Base-by-base conservation (phyloP, 1,140 invertebrate species). In the Hyles vespertilio region DNA sequence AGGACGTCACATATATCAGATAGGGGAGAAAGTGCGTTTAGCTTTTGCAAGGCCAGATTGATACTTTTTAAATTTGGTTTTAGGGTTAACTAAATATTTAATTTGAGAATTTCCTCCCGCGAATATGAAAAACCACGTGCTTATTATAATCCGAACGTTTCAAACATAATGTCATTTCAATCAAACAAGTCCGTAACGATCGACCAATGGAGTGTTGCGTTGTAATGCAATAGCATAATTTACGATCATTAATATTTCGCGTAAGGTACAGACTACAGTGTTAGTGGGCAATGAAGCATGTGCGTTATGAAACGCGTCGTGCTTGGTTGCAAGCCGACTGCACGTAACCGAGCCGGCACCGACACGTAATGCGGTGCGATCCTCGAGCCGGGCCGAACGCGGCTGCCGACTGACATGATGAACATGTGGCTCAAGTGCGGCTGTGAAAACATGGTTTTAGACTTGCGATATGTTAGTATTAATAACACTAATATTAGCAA, bases 341-440 rank as follows among this genome's bases (percentile, higher is more conserved):
- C 36, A 56, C 48, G 48, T 55, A 50, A 60, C 46, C 52, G 12
- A 12, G 33, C n/a, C 46, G 58, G 12, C 44, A 10, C 5, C 11
- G 7, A 6, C 59, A 32, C 43, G 59, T 56, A 36, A 51, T 58
- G 51, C 47, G 12, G 22, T 46, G 52, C 50, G 8, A 68, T 56
- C 32, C 50, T 54, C 43, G 47, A 10, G 36, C 5, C 8, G 34
- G 34, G 32, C 8, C 52, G 52, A 47, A 60, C 52, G 58, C 61
- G 45, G 33, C 7, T 4, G 12, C n/a, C n/a, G 36, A 59, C 11
- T 10, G 40, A 51, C 12, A 70, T 62, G 52, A 64, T 70, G 62
- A 61, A 63, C 44, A 48, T 63, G 34, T 72, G 70, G 61, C 54
- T 61, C 22, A 52, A 67, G 5, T 58, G 59, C 9, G 49, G 56